phyloP scores from a whole-genome alignment of 2,888 invertebrate genomes.

The Dysmachus trigonus region DNA sequence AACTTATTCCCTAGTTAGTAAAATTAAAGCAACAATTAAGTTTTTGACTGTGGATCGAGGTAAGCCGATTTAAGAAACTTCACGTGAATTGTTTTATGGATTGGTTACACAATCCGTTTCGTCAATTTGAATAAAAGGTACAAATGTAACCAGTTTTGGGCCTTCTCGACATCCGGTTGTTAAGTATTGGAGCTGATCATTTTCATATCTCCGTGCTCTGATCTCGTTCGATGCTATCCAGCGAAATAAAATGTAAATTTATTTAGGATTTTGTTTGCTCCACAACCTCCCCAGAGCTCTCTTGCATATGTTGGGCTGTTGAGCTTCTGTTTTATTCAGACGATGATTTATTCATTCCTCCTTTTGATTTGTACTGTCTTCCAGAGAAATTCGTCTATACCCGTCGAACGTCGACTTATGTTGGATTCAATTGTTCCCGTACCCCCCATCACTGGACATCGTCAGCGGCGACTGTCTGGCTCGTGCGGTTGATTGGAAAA shows the following conservation, averaged over 20 bases:
- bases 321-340: background rate
- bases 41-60: background rate
- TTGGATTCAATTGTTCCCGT: background rate
- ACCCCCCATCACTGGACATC: background rate
- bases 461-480: background rate
- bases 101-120: background rate
- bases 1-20: background rate
- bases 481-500: background rate
- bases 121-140: background rate
- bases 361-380: background rate
- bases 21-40: background rate
- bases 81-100: background rate
- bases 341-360: background rate
- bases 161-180: background rate
- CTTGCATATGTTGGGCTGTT: background rate
- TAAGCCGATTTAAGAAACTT: background rate
- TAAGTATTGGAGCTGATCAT: background rate
- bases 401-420: background rate
- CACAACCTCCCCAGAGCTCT: background rate
- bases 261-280: background rate
- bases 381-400: background rate
- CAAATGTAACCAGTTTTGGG: background rate
- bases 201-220: background rate
- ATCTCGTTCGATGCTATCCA: background rate
- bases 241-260: background rate